A percentile compares a stretch with the other conserved stretches of the same genome.
phyloP scores from a whole-genome alignment of 2,113 vertebrate species.

The Taxidea taxus region DNA sequence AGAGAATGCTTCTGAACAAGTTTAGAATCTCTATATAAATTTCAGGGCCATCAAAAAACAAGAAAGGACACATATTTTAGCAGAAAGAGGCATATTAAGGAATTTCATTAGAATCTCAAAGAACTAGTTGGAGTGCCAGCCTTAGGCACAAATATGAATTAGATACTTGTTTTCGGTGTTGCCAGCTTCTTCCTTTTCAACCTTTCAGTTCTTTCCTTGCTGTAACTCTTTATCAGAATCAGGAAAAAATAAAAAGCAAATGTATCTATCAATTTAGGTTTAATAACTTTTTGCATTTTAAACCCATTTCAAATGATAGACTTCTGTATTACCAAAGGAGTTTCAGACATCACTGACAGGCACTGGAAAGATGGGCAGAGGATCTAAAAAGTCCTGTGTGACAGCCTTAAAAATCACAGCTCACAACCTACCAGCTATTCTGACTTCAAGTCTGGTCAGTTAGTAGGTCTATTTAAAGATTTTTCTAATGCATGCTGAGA shows the following conservation, averaged over 20 bases:
- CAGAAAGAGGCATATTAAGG: neutral
- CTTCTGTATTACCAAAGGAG: neutral
- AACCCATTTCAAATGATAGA: neutral
- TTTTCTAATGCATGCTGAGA: constrained; percentile 20
- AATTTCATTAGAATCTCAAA: neutral
- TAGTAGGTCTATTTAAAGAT: constrained; percentile 41
- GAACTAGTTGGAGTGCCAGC: neutral
- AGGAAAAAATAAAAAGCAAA: neutral
- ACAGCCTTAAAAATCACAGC: constrained; percentile 6
- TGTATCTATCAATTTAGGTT: neutral
- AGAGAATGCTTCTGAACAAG: neutral
- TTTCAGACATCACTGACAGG: neutral
- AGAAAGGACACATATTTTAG: neutral
- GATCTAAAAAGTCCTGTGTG: neutral
- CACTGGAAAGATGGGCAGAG: neutral
- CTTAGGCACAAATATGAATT: neutral
- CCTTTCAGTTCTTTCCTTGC: neutral
- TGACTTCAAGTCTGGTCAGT: neutral
- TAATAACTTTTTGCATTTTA: constrained; percentile 32
- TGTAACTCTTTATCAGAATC: neutral
- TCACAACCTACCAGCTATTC: neutral
- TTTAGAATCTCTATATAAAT: neutral
- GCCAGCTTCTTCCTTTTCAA: neutral
- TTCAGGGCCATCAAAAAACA: neutral
- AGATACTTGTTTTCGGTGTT: neutral